Evolutionary conservation across 2,797 vertebrate species (phyloP), one percentile per base, ranked within the genome.

Genomic region (Lepus oiostolus): DNA sequence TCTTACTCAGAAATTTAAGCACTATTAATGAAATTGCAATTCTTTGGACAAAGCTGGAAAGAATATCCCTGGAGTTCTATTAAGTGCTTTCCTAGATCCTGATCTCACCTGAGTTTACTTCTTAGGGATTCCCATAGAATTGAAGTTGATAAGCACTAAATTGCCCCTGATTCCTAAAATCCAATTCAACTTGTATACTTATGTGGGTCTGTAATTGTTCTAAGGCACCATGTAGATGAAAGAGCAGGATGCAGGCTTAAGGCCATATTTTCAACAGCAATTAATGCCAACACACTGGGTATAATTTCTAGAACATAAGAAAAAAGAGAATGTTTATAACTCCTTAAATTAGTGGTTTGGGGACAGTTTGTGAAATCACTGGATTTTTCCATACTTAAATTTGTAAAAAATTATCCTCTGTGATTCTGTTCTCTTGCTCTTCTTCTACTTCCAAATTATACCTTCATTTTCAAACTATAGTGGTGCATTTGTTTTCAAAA

Each of bases 361-460:
- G 74, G n/a, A 19, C 79, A 74, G n/a, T 65, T 87, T 90, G 30
- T 92, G 60, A 63, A 90, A 93, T 77, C 68, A 72, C 16, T 32
- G 22, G 5, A 71, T 54, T 63, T 96, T 93, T 75, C 26, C 9
- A 87, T 52, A 42, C 26, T n/a, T 80, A 42, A 84, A 85, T 76
- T 95, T 83, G 52, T 94, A 21, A 87, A 4, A 38, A 10, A 7
- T n/a, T 70, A 24, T 74, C 13, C n/a, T 95, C 6, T 54, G 32
- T 65, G 21, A 54, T 8, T 86, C 21, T 76, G 1, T 92, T 94
- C 67, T 63, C 9, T 82, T 91, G 52, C 4, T 75, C 10, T 92
- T 85, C 70, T 92, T 85, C 70, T 70, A 13, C 65, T 96, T 85
- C 79, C n/a, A 93, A 88, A 79, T 82, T 65, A 75, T 4, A 42